These are phyloP conservation scores for Chrosomus eos DNA, from an alignment of 2,797 vertebrate species.

Conservation along the genomic window DNA sequence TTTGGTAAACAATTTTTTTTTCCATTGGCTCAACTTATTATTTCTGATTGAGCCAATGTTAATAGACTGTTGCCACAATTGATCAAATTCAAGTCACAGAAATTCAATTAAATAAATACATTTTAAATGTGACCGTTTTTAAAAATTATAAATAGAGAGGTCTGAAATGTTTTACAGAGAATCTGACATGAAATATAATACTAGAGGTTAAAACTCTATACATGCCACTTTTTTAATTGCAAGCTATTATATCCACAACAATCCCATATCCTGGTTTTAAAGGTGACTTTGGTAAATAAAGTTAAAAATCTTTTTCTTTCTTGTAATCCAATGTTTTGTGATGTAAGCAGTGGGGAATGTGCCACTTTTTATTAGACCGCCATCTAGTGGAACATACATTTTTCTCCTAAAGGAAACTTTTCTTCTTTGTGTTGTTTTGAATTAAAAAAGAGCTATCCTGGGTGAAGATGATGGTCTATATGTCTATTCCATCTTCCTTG, in stretches of 20 bases:
- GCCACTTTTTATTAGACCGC: constrained; percentile 3
- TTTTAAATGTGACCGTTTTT: neutral
- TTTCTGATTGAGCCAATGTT: neutral
- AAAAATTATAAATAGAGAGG: neutral
- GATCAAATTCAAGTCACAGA: neutral
- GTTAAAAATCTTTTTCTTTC: neutral
- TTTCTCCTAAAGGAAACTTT: neutral
- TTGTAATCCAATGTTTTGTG: neutral
- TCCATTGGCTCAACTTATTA: neutral
- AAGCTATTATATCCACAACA: neutral
- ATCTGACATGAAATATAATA: neutral
- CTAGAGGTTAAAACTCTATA: neutral
- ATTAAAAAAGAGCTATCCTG: neutral
- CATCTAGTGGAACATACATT: constrained; percentile 22
- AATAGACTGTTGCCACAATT: neutral
- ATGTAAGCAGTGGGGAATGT: neutral
- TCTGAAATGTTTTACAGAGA: too few species aligned
- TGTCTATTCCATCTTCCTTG: neutral
- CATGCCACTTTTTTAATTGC: neutral
- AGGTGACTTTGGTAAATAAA: neutral
- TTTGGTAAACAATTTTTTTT: neutral
- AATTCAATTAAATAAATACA: neutral
- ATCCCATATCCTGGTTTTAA: neutral
- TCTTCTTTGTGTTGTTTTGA: neutral
- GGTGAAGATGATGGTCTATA: neutral